Evolutionary conservation across 2,113 vertebrate species (phyloP), one percentile per base, ranked within the genome.

Genomic region (Tonatia bakeri): DNA sequence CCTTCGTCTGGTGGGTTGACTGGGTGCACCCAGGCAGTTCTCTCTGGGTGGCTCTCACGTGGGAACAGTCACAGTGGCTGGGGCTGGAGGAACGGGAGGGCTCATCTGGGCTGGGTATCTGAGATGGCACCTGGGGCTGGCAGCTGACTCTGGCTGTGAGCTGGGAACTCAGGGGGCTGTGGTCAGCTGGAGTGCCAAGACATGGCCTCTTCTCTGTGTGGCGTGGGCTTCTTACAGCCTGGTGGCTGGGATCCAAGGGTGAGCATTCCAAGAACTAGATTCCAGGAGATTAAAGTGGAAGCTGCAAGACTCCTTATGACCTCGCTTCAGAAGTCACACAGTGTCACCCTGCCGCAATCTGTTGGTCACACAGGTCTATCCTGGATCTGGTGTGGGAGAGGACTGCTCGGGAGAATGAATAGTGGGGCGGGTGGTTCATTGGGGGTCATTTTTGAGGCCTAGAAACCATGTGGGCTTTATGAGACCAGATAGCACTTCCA

Each of bases 131-230:
- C 0, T 0, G 4, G 76, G 36, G 4, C n/a, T 86, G 89, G 47
- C 0, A 2, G 19, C 19, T 22, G n/a, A 47, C 36, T 10, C 28
- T 45, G 28, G 52, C 11, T 52, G 17, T 26, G 52, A 20, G 1
- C 54, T 52, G 47, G 73, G 52, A 45, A 31, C 56, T 90, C 47
- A 82, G 16, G 31, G 33, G 33, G 19, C 40, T 69, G 6, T 87
- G 80, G 73, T 64, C 83, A 89, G 4, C 28, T 52, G 47, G 17
- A 84, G 2, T 26, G 26, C 9, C 6, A n/a, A 88, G 15, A 38
- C 1, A 22, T 38, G 70, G 22, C 75, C 50, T 50, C 31, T 9
- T n/a, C 22, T 61, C 43, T 22, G 16, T 65, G 47, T 59, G 31
- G 11, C 12, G 52, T 75, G 70, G 28, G 20, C 28, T 80, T 76